A percentile compares a stretch with the other conserved stretches of the same genome.
Evolutionary conservation across 2,888 invertebrate species (phyloP).

Genomic region (Nasonovia ribisnigri): DNA sequence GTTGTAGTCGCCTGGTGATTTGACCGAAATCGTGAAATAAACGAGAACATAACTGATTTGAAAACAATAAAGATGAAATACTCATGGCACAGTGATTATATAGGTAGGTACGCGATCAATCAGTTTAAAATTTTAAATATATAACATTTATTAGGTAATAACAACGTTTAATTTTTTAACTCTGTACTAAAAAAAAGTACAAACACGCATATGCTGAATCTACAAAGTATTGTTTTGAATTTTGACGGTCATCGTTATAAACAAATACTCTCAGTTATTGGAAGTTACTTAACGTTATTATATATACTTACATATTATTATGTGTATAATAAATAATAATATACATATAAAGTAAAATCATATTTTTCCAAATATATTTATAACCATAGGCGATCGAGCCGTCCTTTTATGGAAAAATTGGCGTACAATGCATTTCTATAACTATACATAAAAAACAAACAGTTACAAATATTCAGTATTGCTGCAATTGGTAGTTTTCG

Average conservation of each 20-base stretch:
- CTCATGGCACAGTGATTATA: background rate
- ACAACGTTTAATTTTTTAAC: background rate
- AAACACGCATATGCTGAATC: background rate
- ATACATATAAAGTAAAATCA: background rate
- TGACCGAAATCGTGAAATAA: background rate
- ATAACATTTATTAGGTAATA: background rate
- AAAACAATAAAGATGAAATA: background rate
- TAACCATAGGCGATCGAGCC: background rate
- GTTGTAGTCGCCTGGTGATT: background rate
- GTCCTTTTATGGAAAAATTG: background rate
- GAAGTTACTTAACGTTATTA: background rate
- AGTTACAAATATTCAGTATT: background rate
- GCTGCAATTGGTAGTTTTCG: conserved; percentile 19
- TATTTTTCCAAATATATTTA: background rate
- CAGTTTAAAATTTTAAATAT: background rate
- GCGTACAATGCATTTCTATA: background rate
- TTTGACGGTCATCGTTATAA: background rate
- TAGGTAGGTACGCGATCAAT: background rate
- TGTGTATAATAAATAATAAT: background rate
- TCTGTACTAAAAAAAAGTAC: background rate
- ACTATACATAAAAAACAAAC: background rate
- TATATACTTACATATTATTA: background rate
- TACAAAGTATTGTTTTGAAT: background rate
- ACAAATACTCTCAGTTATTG: background rate
- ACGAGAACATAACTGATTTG: background rate